Evolutionary conservation across 2,113 vertebrate species (phyloP), one percentile per base, ranked within the genome.

Genomic region (Tragelaphus imberbis): DNA sequence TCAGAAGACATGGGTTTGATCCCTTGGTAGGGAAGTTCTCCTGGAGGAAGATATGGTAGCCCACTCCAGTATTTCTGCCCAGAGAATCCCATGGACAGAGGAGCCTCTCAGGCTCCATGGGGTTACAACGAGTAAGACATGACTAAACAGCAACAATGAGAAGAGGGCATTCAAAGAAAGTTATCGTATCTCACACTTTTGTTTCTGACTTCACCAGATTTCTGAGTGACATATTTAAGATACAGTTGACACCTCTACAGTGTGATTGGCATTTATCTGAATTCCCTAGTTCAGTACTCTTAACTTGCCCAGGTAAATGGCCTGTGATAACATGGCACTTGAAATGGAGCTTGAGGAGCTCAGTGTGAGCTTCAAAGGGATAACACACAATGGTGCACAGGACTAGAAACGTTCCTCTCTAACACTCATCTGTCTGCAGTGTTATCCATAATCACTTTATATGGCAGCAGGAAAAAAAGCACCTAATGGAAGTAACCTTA

Each of bases 361-460:
- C 51, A 55, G 30, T 15, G 11, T 58, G n/a, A 56, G 77, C 27
- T 71, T 97, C 92, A 92, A 94, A 94, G 88, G 63, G 30, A 75
- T 56, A 92, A 58, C 19, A 40, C 53, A 61, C n/a, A 47, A 68
- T 5, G 55, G 19, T n/a, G 10, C 77, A 71, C 40, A 84, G 55
- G 86, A 84, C 5, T 84, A 56, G 68, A 96, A 94, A 87, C 2
- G 8, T 82, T 44, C 40, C 58, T 47, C 40, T 84, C 58, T 82
- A 63, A 88, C 6, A 68, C 40, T 40, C 23, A 47, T 75, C 56
- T 91, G 30, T 81, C 88, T 84, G 40, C 47, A 85, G 1, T 82
- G 58, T 71, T 95, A 82, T 92, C 92, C 89, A 85, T 80, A 95
- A 82, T 92, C 59, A 16, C 23, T 93, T 86, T 88, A 90, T 16